phyloP scores from a whole-genome alignment of 2,888 invertebrate genomes.

The Dastarcus helophoroides region DNA sequence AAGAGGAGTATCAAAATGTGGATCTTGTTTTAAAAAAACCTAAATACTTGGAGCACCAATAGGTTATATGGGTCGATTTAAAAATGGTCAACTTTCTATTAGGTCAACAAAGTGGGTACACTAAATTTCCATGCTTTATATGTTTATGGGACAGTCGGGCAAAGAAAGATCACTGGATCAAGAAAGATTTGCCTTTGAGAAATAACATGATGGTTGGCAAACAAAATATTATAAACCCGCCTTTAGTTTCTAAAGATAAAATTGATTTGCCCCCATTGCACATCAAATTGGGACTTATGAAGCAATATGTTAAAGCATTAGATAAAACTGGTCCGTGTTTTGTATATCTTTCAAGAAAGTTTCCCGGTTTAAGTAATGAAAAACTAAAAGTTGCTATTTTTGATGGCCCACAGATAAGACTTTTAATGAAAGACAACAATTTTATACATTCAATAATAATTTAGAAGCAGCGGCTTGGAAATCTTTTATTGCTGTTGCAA shows the following conservation, averaged over 20 bases:
- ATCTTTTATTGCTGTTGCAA: constrained; percentile 1
- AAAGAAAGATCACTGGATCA: constrained; percentile 14
- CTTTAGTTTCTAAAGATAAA: constrained; percentile 8
- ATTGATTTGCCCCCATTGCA: constrained; percentile 10
- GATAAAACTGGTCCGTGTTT: constrained; percentile 11
- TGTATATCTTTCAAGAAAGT: constrained; percentile 7
- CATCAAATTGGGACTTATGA: constrained; percentile 5
- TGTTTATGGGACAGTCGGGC: constrained; percentile 21
- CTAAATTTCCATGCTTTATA: no score
- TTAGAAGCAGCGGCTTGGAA: constrained; percentile 8
- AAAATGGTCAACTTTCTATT: no score
- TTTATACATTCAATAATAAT: constrained; percentile 2
- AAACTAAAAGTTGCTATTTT: no score
- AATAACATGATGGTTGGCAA: constrained; percentile 6
- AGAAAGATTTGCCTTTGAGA: constrained; percentile 13
- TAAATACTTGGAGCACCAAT: constrained; percentile 7
- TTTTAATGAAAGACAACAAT: constrained; percentile 6
- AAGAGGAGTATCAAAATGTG: background rate
- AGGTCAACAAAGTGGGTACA: no score
- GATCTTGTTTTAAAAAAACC: background rate
- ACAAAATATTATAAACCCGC: constrained; percentile 7
- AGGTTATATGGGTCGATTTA: constrained; percentile 15
- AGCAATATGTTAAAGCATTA: constrained; percentile 11
- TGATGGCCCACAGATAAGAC: constrained; percentile 9
- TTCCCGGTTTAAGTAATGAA: constrained; percentile 8